Base-by-base conservation (phyloP, 2,113 vertebrate genomes). In the Neotragus pygmaeus region DNA sequence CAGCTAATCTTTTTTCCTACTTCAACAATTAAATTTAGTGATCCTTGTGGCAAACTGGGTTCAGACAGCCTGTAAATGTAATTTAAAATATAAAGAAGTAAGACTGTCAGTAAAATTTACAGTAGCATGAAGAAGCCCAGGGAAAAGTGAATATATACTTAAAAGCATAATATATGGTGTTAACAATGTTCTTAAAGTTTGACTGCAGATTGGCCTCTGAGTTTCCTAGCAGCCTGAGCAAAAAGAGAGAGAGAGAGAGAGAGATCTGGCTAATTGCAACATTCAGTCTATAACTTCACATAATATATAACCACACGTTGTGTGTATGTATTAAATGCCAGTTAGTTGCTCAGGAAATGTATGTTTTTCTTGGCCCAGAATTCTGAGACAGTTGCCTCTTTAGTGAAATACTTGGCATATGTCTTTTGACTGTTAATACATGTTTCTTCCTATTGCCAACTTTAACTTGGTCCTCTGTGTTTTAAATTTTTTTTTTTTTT, bases 11-110 rank as follows among this genome's bases (percentile, higher is more conserved):
- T 36, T 90, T 80, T 73, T 55, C 30, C 36, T 51, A 7, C 66
- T 88, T 92, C 75, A 95, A 87, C 21, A 93, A 64, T 95, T 77
- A 84, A 83, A 70, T 96, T 73, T 95, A 89, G 21, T 51, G 90
- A 64, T 80, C 36, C 27, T 39, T 95, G 1, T 95, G 60, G 16
- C n/a, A 93, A 77, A 92, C 45, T 83, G 53, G 15, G 55, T 94
- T 91, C 4, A 86, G 27, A 53, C 17, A 91, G n/a, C 12, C 5
- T 92, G 12, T 82, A 89, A 55, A 60, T 92, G 11, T 43, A 84
- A 73, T 45, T 70, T 62, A 75, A 96, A 96, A 45, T 77, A 62
- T 51, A 49, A 92, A 43, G 39, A 96, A 86, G 51, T 64, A 75
- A 84, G 39, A 14, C 6, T 94, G 16, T 94, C 23, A 89, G 36